Conservation (phyloP, 2,888 invertebrate species). For the Cantharis lateralis region DNA sequence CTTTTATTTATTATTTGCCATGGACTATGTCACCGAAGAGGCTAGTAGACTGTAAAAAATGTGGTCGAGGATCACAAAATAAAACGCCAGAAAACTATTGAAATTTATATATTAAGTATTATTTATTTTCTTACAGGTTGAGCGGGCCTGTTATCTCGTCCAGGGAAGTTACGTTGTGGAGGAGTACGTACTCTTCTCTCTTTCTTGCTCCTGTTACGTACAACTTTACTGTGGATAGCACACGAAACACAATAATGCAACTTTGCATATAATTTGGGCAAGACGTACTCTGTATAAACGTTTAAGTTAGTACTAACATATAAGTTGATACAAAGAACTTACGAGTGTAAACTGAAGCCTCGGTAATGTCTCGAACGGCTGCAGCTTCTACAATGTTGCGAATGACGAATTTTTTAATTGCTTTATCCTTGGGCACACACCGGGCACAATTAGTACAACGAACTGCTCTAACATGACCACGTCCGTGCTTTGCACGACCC, state of each 20-base stretch:
- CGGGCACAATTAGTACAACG: constrained; percentile 99
- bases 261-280: constrained; percentile 98
- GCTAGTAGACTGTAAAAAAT: neutral
- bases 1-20: too few species aligned
- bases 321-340: constrained; percentile 45
- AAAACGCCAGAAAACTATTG: too few species aligned
- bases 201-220: constrained; percentile 96
- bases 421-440: constrained; percentile 99
- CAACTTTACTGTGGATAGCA: constrained; percentile 99
- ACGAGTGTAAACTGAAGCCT: constrained; percentile 93
- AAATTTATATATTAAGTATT: too few species aligned
- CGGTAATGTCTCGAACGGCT: constrained; percentile 96
- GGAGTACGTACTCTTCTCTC: constrained; percentile 96
- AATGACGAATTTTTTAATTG: constrained; percentile 99
- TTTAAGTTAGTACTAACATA: too few species aligned
- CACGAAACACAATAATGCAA: constrained; percentile 99
- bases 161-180: constrained; percentile 86
- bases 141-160: constrained; percentile 66
- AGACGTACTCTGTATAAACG: constrained; percentile 78
- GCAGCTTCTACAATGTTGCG: constrained; percentile 99
- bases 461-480: constrained; percentile 97
- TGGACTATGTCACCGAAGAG: too few species aligned
- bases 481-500: constrained; percentile 98
- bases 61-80: too few species aligned
- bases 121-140: constrained; percentile 68